A percentile compares a stretch with the other conserved stretches of the same genome.
phyloP scores from a whole-genome alignment of 2,113 vertebrate genomes.

The Pundamilia nyererei region DNA sequence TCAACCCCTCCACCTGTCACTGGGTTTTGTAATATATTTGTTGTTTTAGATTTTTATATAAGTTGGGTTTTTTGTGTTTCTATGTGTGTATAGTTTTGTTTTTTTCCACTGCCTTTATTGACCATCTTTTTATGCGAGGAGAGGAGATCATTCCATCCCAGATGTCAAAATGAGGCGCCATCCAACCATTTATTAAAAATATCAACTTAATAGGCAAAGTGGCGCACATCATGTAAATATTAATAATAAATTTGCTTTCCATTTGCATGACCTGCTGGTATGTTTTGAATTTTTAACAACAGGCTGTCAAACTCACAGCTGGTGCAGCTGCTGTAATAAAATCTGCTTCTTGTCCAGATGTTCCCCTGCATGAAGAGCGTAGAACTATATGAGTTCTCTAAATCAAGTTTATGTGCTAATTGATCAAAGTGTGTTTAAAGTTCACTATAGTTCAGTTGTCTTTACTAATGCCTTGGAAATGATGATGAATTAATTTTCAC shows the following conservation, averaged over 20 bases:
- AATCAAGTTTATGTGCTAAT: not conserved
- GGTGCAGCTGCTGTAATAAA: not conserved
- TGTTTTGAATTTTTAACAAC: not conserved
- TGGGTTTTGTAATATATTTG: not conserved
- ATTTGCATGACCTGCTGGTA: not conserved
- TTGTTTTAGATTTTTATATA: not conserved
- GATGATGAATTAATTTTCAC: not conserved
- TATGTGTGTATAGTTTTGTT: not conserved
- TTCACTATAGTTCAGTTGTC: not conserved
- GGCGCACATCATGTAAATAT: not conserved
- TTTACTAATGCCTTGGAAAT: not conserved
- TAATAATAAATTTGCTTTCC: not conserved
- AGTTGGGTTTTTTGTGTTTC: not conserved
- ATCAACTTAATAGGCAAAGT: not conserved
- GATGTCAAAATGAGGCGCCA: not conserved
- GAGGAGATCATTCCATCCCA: not conserved
- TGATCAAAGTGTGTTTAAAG: not conserved
- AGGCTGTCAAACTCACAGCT: not conserved
- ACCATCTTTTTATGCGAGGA: rapidly evolving
- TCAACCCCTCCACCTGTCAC: not conserved
- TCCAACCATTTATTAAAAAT: not conserved
- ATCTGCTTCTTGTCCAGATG: not conserved
- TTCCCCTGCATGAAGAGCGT: not conserved
- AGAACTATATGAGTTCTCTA: not conserved
- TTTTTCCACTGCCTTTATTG: not conserved